phyloP scores from a whole-genome alignment of 2,888 invertebrate species.

The Melanargia galathea region DNA sequence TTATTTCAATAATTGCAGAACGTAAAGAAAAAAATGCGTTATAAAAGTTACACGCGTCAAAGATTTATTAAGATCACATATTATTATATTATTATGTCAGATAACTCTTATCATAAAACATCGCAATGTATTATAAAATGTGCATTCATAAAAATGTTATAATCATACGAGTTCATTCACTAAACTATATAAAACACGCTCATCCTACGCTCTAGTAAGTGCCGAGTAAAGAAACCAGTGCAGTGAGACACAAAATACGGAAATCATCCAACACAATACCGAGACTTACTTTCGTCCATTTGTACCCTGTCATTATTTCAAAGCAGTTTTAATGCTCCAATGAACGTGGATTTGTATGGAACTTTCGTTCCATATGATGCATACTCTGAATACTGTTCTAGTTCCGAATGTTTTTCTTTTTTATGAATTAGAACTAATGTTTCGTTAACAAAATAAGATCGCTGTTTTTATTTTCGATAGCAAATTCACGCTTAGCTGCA shows the following conservation, averaged over 20 bases:
- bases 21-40: too few species aligned
- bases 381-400: conserved; percentile 12
- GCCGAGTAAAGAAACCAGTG: conserved; percentile 44
- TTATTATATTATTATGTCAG: background rate
- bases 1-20: too few species aligned
- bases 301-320: conserved; percentile 72
- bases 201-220: conserved; percentile 49
- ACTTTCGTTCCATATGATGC: conserved; percentile 54
- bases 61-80: too few species aligned
- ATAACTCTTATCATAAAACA: background rate
- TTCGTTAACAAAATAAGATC: background rate
- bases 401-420: background rate
- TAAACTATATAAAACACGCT: conserved; percentile 26
- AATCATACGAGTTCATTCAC: conserved; percentile 15
- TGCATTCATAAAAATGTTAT: conserved; percentile 7
- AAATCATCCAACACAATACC: conserved; percentile 52
- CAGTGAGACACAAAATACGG: conserved; percentile 45
- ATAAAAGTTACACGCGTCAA: too few species aligned
- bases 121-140: background rate
- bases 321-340: conserved; percentile 69
- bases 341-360: conserved; percentile 54
- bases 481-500: background rate
- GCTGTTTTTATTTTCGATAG: background rate
- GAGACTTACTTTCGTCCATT: conserved; percentile 68
- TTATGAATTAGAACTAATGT: background rate